Base-by-base conservation (phyloP, 2,113 vertebrate genomes). In the Corydoras sp. region DNA sequence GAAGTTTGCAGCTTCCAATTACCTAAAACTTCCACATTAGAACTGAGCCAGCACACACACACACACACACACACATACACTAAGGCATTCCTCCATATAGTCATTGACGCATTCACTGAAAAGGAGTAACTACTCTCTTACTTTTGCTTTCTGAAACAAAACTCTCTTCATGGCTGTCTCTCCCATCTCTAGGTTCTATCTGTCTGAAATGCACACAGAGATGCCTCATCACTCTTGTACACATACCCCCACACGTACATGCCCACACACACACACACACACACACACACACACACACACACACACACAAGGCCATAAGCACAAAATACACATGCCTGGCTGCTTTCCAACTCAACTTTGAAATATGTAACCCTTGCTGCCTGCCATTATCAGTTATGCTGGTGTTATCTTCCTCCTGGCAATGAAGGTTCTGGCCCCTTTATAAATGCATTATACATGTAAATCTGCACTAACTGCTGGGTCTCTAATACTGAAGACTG, bases 1-100 rank as follows among this genome's bases (percentile, higher is more conserved):
- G 24, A 77, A 29, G 51, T 58, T 72, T 71, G 10, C 3, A 15
- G 14, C 3, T 49, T 75, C 65, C 49, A 77, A 75, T 75, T 80
- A 54, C 18, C 50, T 75, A 49, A 54, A 68, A 35, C 71, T 68
- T 58, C 75, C 60, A 64, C 50, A 60, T 61, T 31, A 62, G 59
- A 61, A 51, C 10, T 10, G 9, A 61, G 60, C 14, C 5, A 13
- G n/a, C 54, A 56, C 10, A n/a, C 54, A 56, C 54, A 56, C 14
- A n/a, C 54, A 56, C 54, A 4, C 54, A n/a, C 54, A n/a, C 54
- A 56, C 3, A 32, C 24, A 64, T 14, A 53, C 29, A 58, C 9
- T 2, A 3, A 71, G 10, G 48, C 32, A 66, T 53, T 30, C 10
- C 10, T 48, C 49, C 14, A 32, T 24, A 54, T 8, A 62, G 29